Evolutionary conservation across 2,797 vertebrate genomes (phyloP).

Genomic region (Phoebastria nigripes): DNA sequence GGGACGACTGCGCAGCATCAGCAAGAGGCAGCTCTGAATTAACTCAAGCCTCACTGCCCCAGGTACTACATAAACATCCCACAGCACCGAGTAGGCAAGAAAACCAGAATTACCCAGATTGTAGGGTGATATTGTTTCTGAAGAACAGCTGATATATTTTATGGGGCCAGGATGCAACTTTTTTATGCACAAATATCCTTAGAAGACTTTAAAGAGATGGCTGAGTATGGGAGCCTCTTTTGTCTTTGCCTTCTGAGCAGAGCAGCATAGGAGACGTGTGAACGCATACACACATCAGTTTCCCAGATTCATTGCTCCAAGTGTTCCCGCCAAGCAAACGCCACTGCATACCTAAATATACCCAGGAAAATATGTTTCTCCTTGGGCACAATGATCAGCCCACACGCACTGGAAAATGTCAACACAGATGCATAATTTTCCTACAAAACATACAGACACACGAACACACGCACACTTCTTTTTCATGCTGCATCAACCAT

Average conservation of each 20-base stretch:
- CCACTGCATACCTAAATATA: not conserved
- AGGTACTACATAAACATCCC: not conserved
- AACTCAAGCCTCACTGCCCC: not conserved
- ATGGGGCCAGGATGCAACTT: not conserved
- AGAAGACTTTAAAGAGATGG: not conserved
- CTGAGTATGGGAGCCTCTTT: not conserved
- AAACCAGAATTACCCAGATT: not conserved
- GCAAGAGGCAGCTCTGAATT: not conserved
- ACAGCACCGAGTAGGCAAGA: not conserved
- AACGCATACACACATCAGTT: not conserved
- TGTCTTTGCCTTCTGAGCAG: not conserved
- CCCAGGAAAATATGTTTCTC: not conserved
- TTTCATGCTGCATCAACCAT: not conserved
- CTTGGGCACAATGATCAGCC: not conserved
- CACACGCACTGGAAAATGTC: not conserved
- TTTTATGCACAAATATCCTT: not conserved
- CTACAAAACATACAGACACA: not conserved
- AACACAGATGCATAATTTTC: not conserved
- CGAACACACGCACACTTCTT: rapidly evolving
- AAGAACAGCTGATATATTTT: not conserved
- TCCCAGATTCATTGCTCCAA: not conserved
- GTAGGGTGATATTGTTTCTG: not conserved
- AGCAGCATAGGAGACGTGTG: not conserved
- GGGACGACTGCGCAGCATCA: not conserved
- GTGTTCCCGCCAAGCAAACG: not conserved